Base-by-base conservation (phyloP, 2,888 invertebrate genomes). In the Phortica okadai region DNA sequence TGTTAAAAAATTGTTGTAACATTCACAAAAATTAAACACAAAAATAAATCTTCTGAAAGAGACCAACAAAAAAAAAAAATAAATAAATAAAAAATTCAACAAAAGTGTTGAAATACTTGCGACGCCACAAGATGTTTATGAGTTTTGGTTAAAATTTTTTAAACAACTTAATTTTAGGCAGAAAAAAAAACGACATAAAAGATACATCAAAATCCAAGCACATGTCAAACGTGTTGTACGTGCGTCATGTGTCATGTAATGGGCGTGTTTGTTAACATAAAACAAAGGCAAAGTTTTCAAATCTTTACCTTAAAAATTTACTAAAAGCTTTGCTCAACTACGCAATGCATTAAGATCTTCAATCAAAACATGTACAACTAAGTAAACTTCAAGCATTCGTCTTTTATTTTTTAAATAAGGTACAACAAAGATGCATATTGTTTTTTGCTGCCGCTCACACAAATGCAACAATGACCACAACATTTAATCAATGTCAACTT, bases 401-500 rank as follows among this genome's bases (percentile, higher is more conserved):
- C 14, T 50, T 50, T 50, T 50, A 50, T 50, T 50, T 50, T 50
- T 50, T 6, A 2, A 33, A 33, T 33, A 33, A 33, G 33, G 33
- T 33, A 33, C 33, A 33, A 33, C 33, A 33, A 33, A 2, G 33
- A 33, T 33, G 33, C 33, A 21, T 33, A 1, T 33, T 4, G 33
- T 33, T 33, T 2, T 33, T 33, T 33, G 33, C 33, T 33, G 33
- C 33, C 4, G 33, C 33, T 33, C 33, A 33, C 1, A 33, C 33
- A 33, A 33, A 33, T 33, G 33, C 33, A 33, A 33, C 33, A 33
- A 33, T 33, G 33, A 33, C 33, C 33, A 76, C 80, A 67, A 74
- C 80, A 81, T 87, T 85, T 87, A 80, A 83, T 85, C 87, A 87
- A 84, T 84, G 85, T 87, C 87, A 81, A 74, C 11, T 62, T 54